These are phyloP conservation scores for Mythimna albipuncta DNA, from an alignment of 2,888 invertebrate genomes.

Conservation along the genomic window DNA sequence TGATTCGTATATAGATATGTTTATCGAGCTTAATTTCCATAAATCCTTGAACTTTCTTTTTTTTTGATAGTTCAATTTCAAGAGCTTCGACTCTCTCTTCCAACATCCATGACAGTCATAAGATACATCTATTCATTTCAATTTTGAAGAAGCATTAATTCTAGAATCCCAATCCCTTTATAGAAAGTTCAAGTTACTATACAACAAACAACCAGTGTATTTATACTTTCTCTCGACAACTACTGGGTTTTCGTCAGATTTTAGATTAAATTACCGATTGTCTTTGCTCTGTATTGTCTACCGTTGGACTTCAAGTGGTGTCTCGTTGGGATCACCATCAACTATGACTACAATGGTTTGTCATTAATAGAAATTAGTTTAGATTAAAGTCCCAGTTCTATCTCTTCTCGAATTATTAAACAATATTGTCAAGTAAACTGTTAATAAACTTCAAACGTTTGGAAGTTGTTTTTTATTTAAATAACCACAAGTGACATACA, in stretches of 20 bases:
- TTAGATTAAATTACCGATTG: constrained; percentile 74
- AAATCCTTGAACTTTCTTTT: too few species aligned
- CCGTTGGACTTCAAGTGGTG: constrained; percentile 57
- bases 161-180: not conserved
- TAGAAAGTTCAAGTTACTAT: constrained; percentile 56
- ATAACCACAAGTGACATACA: not conserved
- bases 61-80: not conserved
- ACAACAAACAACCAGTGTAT: constrained; percentile 65
- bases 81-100: too few species aligned
- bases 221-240: constrained; percentile 81
- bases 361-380: constrained; percentile 25
- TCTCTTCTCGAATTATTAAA: not conserved
- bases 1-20: too few species aligned
- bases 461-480: not conserved
- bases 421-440: not conserved
- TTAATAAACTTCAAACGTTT: not conserved
- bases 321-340: constrained; percentile 34
- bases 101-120: too few species aligned
- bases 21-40: not conserved
- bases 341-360: constrained; percentile 2
- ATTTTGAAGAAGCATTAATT: not conserved
- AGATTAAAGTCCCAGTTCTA: not conserved
- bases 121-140: not conserved
- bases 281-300: constrained; percentile 75
- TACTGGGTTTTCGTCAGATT: constrained; percentile 74